These are phyloP conservation scores for Campopleginae sp. DNA, from an alignment of 2,888 invertebrate genomes.

Conservation along the genomic window DNA sequence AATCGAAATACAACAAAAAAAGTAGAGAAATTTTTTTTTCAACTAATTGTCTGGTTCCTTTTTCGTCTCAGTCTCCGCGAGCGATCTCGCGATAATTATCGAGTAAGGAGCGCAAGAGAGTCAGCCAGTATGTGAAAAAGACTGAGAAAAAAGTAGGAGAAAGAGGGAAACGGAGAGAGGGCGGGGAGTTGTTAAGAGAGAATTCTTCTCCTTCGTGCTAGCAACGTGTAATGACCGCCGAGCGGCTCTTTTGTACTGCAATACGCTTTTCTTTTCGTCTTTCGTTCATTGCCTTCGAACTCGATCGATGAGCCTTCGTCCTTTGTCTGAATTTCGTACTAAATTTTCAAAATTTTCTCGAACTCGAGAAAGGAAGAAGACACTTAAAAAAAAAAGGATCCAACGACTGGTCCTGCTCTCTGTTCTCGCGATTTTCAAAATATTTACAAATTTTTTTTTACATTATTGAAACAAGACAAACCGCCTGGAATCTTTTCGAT, in stretches of 20 bases:
- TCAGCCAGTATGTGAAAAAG: slow-evolving; percentile 9
- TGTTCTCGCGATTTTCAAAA: not conserved
- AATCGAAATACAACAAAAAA: slow-evolving; percentile 29
- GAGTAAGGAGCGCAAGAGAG: slow-evolving; percentile 25
- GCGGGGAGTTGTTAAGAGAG: slow-evolving; percentile 37
- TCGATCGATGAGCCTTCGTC: slow-evolving; percentile 41
- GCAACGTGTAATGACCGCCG: slow-evolving; percentile 72
- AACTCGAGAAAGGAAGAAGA: not conserved
- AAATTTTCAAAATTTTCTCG: not conserved
- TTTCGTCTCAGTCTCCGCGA: slow-evolving; percentile 63
- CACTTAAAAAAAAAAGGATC: not conserved
- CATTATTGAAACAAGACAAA: slow-evolving; percentile 12
- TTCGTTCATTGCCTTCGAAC: slow-evolving; percentile 23
- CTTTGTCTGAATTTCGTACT: slow-evolving; percentile 18
- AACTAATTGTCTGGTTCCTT: slow-evolving; percentile 66
- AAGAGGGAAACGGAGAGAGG: slow-evolving; percentile 26
- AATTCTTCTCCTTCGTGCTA: slow-evolving; percentile 58
- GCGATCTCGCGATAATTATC: slow-evolving; percentile 67
- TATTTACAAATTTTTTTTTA: not conserved
- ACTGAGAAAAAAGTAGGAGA: slow-evolving; percentile 17
- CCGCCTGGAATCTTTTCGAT: slow-evolving; percentile 12
- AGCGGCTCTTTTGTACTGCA: slow-evolving; percentile 73
- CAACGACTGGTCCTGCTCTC: too few species aligned
- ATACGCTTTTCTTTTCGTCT: slow-evolving; percentile 63
- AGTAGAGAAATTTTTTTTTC: slow-evolving; percentile 64